phyloP scores from a whole-genome alignment of 30 jellyfish, hydroid and myxozoan species.

The Cassiopea xamachana region DNA sequence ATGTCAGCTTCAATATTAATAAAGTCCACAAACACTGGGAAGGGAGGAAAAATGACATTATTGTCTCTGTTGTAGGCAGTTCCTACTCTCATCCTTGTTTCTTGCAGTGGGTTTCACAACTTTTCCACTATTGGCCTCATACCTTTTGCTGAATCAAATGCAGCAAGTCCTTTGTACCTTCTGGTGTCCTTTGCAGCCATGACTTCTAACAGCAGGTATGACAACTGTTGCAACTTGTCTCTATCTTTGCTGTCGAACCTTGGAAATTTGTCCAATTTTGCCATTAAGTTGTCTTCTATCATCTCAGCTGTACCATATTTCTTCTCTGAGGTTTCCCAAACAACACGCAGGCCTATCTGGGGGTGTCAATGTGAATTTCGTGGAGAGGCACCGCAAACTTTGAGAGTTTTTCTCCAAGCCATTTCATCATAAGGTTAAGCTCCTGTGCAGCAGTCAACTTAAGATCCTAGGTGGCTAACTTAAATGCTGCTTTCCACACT shows the following conservation, averaged over 20 bases:
- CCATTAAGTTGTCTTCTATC: constrained; percentile 33
- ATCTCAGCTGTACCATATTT: constrained; percentile 29
- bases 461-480: constrained; percentile 36
- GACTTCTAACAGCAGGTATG: constrained; percentile 29
- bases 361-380: constrained; percentile 23
- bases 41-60: constrained; percentile 33
- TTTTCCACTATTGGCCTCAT: constrained; percentile 15
- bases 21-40: constrained; percentile 27
- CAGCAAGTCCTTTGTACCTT: constrained; percentile 29
- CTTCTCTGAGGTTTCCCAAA: constrained; percentile 28
- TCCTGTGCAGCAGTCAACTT: constrained; percentile 40
- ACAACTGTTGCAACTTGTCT: constrained; percentile 37
- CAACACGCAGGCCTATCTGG: constrained; percentile 23
- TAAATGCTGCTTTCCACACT: constrained; percentile 41
- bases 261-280: constrained; percentile 35
- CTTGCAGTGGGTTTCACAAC: constrained; percentile 50
- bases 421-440: constrained; percentile 36
- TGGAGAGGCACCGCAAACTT: constrained; percentile 8
- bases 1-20: constrained; percentile 40
- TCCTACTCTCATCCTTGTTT: constrained; percentile 36
- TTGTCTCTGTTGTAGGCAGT: constrained; percentile 25
- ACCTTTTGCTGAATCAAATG: constrained; percentile 42
- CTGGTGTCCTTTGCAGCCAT: constrained; percentile 30
- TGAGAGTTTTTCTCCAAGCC: constrained; percentile 35
- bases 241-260: constrained; percentile 26